Base-by-base conservation (phyloP, 2,113 vertebrate genomes). In the Neogale vison region DNA sequence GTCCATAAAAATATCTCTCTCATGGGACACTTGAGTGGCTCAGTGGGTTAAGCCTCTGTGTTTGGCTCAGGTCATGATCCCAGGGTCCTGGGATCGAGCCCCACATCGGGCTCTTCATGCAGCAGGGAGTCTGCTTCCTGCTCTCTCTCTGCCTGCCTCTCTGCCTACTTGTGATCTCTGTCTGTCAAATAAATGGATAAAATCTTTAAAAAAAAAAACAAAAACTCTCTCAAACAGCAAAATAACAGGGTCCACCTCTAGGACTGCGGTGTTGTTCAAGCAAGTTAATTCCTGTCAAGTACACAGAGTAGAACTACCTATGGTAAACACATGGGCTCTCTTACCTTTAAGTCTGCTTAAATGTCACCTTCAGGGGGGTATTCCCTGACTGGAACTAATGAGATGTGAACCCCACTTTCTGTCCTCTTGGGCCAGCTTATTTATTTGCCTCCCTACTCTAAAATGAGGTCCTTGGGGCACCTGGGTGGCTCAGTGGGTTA, bases 1-100 rank as follows among this genome's bases (percentile, higher is more conserved):
- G 74, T 80, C 21, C 83, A 12, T 87, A 61, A 87, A 81, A 74
- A 72, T 65, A 21, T n/a, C 34, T 80, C n/a, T 93, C 14, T 82
- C 39, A 90, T 47, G 45, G 45, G 45, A 9, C 45, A 10, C 45
- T 10, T 10, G 45, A 10, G 45, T 47, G 45, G 45, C 10, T 47
- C 45, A 47, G 45, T 47, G 45, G 45, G 45, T 47, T 47, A 47
- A 47, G 45, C 45, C 45, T 47, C 45, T 47, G 45, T 9, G 9
- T 10, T 47, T 1, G 9, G 45, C 45, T 11, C 10, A 47, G 45
- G 45, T 47, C 9, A 10, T 47, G 45, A 47, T 47, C 45, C 45
- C 10, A 47, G 45, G 10, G 45, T 47, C 45, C 45, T 47, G 45
- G 45, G 45, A 47, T 47, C 1, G 45, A 47, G 45, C 45, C 45